Conservation (phyloP, 2,797 vertebrate species). For the Mormyrus proboscirostris region DNA sequence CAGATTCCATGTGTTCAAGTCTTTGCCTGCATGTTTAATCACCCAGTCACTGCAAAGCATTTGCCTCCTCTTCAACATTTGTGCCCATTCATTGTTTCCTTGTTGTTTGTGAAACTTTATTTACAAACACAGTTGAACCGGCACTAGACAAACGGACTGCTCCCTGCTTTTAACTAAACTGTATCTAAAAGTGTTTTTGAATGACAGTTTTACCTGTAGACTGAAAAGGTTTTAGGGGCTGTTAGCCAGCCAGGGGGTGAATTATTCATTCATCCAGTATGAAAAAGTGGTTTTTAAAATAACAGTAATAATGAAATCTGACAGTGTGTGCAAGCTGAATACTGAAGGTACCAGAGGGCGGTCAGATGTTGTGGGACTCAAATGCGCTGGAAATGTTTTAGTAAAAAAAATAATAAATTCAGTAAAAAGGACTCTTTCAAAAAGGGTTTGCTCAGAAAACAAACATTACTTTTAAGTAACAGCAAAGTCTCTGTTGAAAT, state of each 20-base stretch:
- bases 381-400: background rate
- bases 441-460: background rate
- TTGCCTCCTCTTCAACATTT: background rate
- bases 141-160: background rate
- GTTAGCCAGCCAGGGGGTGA: background rate
- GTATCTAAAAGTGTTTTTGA: background rate
- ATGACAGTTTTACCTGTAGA: background rate
- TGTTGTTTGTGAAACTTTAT: background rate
- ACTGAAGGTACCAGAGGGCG: background rate
- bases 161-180: background rate
- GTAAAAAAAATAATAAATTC: background rate
- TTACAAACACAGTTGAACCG: background rate
- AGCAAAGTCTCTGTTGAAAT: background rate
- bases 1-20: background rate
- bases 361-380: background rate
- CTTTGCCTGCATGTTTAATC: background rate
- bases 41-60: background rate
- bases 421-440: background rate
- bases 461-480: background rate
- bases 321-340: background rate
- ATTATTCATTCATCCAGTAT: background rate
- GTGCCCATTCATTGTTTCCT: background rate
- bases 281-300: background rate
- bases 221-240: background rate
- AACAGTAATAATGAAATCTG: background rate